Percentiles rank a stretch among this genome's conserved stretches.
phyloP scores from a whole-genome alignment of 2,888 invertebrate genomes.

The Orgyia antiqua region DNA sequence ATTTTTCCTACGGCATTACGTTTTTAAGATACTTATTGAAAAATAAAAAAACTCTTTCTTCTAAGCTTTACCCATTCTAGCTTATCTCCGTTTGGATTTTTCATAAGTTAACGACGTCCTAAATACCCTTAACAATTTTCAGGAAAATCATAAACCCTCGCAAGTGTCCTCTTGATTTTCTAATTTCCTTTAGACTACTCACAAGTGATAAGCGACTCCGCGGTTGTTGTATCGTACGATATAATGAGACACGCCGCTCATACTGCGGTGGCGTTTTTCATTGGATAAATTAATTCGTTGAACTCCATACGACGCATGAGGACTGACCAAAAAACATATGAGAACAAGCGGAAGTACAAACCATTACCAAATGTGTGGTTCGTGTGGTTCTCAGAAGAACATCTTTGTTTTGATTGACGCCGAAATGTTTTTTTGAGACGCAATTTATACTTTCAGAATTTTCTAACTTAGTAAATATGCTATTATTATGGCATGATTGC shows the following conservation, averaged over 20 bases:
- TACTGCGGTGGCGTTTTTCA: slow-evolving; percentile 30
- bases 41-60: no score
- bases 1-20: no score
- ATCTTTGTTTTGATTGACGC: slow-evolving; percentile 27
- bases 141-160: no score
- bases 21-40: no score
- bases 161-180: no score
- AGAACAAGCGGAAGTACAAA: slow-evolving; percentile 59
- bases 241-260: slow-evolving; percentile 33
- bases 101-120: no score
- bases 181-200: slow-evolving; percentile 3
- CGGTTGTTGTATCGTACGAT: slow-evolving; percentile 29
- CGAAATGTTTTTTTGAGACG: slow-evolving; percentile 13
- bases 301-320: slow-evolving; percentile 40
- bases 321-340: slow-evolving; percentile 41
- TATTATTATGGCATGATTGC: no score
- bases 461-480: no score
- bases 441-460: slow-evolving; percentile 11
- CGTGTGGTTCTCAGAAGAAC: slow-evolving; percentile 38
- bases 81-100: no score
- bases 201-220: slow-evolving; percentile 29
- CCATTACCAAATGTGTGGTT: slow-evolving; percentile 64
- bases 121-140: no score
- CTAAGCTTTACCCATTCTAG: no score
- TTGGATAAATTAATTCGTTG: slow-evolving; percentile 62